phyloP scores from a whole-genome alignment of 2,888 invertebrate species.

The Brenthis daphne region DNA sequence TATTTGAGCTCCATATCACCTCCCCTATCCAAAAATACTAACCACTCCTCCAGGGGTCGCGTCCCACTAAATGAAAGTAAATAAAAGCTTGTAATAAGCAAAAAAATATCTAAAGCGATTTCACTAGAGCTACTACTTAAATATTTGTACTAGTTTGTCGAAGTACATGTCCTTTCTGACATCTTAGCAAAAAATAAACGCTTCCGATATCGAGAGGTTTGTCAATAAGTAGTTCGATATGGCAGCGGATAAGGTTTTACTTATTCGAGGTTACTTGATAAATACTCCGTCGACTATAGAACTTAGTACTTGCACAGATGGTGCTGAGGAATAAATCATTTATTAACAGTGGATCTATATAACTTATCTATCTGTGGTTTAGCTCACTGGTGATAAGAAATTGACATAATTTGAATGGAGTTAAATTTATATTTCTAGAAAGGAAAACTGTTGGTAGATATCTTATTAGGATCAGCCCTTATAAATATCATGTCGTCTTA shows the following conservation, averaged over 20 bases:
- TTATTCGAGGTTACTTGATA: conserved; percentile 49
- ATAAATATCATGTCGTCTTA: too few species aligned
- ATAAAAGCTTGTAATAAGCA: not conserved
- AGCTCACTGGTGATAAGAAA: too few species aligned
- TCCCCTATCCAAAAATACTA: too few species aligned
- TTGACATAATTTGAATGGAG: too few species aligned
- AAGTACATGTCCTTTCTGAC: conserved; percentile 40
- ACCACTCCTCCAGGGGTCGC: too few species aligned
- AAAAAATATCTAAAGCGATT: not conserved
- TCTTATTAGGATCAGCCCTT: too few species aligned
- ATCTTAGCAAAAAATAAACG: conserved; percentile 51
- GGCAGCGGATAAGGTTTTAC: conserved; percentile 50
- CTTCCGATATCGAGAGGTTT: conserved; percentile 55
- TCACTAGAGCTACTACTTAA: not conserved
- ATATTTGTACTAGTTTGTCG: not conserved
- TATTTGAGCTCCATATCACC: too few species aligned
- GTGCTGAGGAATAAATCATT: not conserved
- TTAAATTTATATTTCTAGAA: too few species aligned
- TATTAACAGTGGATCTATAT: not conserved
- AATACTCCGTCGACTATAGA: conserved; percentile 29
- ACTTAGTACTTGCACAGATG: not conserved
- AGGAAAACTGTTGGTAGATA: too few species aligned
- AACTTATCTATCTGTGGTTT: not conserved
- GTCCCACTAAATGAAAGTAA: too few species aligned
- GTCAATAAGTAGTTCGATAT: conserved; percentile 55